These are phyloP conservation scores for Eilema griseolum DNA, from an alignment of 2,888 invertebrate genomes.

Conservation along the genomic window DNA sequence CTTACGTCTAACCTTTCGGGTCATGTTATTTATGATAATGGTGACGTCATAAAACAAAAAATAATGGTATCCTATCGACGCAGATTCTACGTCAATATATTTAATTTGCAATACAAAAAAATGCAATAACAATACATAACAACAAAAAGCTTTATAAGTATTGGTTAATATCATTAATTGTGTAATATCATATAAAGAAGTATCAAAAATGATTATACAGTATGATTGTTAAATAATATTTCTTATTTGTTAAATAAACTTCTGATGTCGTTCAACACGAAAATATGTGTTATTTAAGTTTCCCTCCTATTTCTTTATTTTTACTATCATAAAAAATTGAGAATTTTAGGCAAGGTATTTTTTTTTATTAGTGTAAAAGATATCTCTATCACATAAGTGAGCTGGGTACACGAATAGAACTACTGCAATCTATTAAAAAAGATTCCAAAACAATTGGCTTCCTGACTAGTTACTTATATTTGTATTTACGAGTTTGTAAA, in stretches of 20 bases:
- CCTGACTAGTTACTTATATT: too few relatives aligned
- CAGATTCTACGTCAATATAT: background rate
- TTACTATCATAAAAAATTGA: too few relatives aligned
- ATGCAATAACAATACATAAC: background rate
- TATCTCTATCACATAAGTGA: too few relatives aligned
- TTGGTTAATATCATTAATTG: background rate
- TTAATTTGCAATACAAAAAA: constrained; percentile 7
- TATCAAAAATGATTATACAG: background rate
- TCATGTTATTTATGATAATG: background rate
- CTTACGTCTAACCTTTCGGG: background rate
- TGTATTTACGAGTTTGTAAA: too few relatives aligned
- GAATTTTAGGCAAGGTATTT: too few relatives aligned
- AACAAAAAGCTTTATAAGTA: background rate
- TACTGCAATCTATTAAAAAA: too few relatives aligned
- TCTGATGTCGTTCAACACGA: background rate
- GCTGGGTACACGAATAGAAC: too few relatives aligned
- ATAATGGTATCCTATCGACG: background rate
- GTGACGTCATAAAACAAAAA: constrained; percentile 6
- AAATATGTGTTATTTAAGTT: background rate
- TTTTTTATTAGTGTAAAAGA: too few relatives aligned
- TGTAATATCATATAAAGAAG: background rate
- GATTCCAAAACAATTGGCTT: too few relatives aligned
- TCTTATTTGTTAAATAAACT: too few relatives aligned
- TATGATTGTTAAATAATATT: too few relatives aligned
- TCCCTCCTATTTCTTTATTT: too few relatives aligned